Evolutionary conservation across 2,797 vertebrate genomes (phyloP).

Genomic region (Peromyscus melanophrys): DNA sequence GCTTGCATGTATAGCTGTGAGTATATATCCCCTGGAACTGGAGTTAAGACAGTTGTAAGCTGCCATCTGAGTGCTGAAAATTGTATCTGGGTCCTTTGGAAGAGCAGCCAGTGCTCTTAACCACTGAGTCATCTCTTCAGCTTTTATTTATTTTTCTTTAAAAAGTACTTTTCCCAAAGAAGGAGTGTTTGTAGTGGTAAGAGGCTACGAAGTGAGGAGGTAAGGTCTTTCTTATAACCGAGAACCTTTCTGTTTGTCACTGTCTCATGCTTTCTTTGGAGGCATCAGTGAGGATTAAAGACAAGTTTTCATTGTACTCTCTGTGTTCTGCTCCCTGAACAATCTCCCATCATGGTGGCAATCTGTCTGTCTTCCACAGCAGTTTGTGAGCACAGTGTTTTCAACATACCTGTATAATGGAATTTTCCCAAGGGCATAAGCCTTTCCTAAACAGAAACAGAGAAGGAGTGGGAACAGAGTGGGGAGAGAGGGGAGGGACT

Average conservation of each 20-base stretch:
- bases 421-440: no score
- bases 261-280: not conserved
- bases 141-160: not conserved
- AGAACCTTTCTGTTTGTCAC: not conserved
- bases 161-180: conserved; percentile 6
- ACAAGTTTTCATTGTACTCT: not conserved
- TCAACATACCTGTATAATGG: not conserved
- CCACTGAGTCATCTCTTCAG: no score
- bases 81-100: no score
- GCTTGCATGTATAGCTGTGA: no score
- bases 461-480: not conserved
- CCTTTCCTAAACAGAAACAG: not conserved
- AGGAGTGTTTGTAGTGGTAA: not conserved
- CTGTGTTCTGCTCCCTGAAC: not conserved
- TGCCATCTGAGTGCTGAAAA: no score
- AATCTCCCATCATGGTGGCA: not conserved
- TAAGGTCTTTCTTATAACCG: not conserved
- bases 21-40: no score
- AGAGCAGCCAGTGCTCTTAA: no score
- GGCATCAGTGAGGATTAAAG: not conserved
- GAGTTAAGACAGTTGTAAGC: no score
- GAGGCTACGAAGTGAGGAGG: not conserved
- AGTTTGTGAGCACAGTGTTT: conserved; percentile 33
- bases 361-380: conserved; percentile 55
- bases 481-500: accelerated